These are phyloP conservation scores for Samia ricini DNA, from an alignment of 1,140 invertebrate species.

Conservation along the genomic window DNA sequence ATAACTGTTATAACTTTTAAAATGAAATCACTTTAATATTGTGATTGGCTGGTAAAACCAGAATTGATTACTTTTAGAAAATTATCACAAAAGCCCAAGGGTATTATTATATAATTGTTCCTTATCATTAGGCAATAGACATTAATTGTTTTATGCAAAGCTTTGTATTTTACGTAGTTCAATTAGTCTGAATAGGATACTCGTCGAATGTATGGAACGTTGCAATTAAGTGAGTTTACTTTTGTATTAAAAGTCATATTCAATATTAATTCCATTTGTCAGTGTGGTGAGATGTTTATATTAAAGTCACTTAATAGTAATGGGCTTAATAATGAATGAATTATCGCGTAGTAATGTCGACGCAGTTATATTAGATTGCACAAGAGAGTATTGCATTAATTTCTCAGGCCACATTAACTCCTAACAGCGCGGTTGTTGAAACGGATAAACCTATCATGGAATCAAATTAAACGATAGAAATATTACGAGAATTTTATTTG, in stretches of 20 bases:
- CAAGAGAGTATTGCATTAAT: too few species aligned
- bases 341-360: too few species aligned
- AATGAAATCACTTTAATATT: constrained; percentile 2
- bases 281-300: not conserved
- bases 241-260: constrained; percentile 3
- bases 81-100: not conserved
- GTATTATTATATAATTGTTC: constrained; percentile 3
- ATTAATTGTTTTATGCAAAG: constrained; percentile 6
- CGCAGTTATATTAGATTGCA: too few species aligned
- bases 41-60: constrained; percentile 1
- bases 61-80: not conserved
- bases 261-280: not conserved
- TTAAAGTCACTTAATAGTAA: not conserved
- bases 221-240: not conserved
- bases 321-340: not conserved
- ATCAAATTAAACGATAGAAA: too few species aligned
- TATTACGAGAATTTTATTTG: too few species aligned
- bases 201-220: not conserved
- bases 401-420: too few species aligned
- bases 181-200: not conserved
- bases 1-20: not conserved
- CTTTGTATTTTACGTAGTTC: constrained; percentile 17
- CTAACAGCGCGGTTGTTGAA: too few species aligned
- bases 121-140: constrained; percentile 1
- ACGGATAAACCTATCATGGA: too few species aligned